Conservation (phyloP, 2,797 vertebrate genomes). For the Lophotriccus pileatus region DNA sequence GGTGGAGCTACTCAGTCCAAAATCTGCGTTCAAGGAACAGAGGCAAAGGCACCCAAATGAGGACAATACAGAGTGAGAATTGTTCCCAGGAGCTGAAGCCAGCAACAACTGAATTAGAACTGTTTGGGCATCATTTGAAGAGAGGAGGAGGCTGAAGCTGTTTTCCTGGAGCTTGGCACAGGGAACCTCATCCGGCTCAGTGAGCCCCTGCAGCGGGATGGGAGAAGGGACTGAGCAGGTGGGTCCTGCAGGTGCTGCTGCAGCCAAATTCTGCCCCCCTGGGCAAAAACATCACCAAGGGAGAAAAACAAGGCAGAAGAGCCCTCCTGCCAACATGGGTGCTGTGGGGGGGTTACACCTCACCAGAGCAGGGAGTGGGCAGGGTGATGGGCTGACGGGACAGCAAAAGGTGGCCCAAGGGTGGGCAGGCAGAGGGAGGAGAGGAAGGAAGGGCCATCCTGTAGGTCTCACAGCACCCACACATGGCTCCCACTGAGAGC, state of each 20-base stretch:
- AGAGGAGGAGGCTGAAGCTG: background rate
- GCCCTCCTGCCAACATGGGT: background rate
- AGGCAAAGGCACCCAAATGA: background rate
- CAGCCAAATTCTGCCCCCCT: background rate
- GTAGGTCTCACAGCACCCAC: background rate
- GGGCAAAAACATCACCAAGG: background rate
- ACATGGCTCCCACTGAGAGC: background rate
- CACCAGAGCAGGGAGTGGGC: background rate
- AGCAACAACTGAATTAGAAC: background rate
- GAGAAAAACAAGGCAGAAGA: background rate
- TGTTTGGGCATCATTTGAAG: background rate
- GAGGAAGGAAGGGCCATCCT: background rate
- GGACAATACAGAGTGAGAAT: background rate
- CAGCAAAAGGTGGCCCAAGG: background rate
- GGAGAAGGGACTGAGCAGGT: background rate
- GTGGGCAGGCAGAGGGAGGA: background rate
- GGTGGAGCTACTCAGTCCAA: background rate
- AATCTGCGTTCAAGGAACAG: background rate
- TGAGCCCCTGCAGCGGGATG: background rate
- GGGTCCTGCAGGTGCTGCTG: background rate
- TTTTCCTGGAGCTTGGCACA: background rate
- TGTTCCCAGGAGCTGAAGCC: background rate
- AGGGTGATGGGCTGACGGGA: background rate
- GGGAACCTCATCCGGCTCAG: background rate
- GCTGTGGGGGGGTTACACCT: background rate